These are phyloP conservation scores for Tapirus terrestris DNA, from an alignment of 2,113 vertebrate species.

Conservation along the genomic window DNA sequence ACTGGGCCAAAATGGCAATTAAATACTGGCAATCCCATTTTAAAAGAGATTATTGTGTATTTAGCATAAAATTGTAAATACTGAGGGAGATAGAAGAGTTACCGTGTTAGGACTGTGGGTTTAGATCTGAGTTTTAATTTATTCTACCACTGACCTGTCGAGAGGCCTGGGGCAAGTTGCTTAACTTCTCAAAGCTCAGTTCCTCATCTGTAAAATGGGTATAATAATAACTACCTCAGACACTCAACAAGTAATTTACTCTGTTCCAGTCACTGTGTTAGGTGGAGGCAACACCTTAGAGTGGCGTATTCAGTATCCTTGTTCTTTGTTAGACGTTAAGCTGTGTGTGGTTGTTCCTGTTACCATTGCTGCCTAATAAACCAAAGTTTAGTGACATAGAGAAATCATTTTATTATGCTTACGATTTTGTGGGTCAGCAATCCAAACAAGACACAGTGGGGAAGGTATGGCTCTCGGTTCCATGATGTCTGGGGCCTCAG, in stretches of 20 bases:
- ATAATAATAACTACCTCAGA: background rate
- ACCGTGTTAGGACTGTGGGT: background rate
- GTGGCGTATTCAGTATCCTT: background rate
- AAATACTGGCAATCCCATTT: background rate
- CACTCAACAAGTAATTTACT: background rate
- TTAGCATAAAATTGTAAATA: background rate
- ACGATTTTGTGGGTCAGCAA: background rate
- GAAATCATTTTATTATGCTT: slow-evolving; percentile 34
- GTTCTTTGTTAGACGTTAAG: background rate
- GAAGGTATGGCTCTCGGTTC: slow-evolving; percentile 8
- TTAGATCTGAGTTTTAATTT: slow-evolving; percentile 41
- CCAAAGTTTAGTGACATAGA: background rate
- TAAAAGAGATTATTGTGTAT: slow-evolving; percentile 17
- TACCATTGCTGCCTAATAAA: background rate
- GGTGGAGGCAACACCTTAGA: background rate
- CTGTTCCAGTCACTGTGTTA: slow-evolving; percentile 19
- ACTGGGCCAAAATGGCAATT: background rate
- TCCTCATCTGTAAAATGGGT: background rate
- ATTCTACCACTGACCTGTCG: background rate
- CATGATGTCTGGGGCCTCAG: background rate
- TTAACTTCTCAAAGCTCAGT: slow-evolving; percentile 19
- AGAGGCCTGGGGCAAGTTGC: background rate
- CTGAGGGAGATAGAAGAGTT: background rate
- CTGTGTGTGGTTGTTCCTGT: background rate
- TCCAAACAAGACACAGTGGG: background rate